Percentiles rank a stretch among this genome's conserved stretches.
Conservation (phyloP, 2,888 invertebrate genomes). For the Drosophila planitibia region DNA sequence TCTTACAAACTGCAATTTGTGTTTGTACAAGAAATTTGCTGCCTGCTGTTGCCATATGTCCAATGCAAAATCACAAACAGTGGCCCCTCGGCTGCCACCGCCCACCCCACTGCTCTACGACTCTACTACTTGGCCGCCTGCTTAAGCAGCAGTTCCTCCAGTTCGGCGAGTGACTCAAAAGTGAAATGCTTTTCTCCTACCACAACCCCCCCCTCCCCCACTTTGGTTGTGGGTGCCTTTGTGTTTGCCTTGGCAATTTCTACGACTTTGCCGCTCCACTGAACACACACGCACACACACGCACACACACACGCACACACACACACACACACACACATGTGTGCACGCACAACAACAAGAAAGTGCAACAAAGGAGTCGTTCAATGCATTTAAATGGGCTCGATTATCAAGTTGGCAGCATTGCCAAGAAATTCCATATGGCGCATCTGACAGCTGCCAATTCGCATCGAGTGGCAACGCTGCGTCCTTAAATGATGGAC, state of each 20-base stretch:
- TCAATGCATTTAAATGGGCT: conserved; percentile 75
- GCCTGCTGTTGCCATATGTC: conserved; percentile 70
- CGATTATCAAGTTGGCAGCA: conserved; percentile 63
- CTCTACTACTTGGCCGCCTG: not conserved
- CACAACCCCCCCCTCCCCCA: not conserved
- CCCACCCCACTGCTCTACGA: too few relatives aligned
- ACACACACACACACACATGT: not conserved
- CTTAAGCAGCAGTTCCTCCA: not conserved
- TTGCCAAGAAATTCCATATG: conserved; percentile 48
- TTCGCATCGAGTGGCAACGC: conserved; percentile 50
- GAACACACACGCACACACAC: conserved; percentile 31
- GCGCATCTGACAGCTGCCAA: conserved; percentile 56
- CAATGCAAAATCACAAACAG: conserved; percentile 28
- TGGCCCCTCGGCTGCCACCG: not conserved
- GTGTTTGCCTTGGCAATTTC: conserved; percentile 36
- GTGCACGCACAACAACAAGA: not conserved
- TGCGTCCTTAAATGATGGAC: conserved; percentile 19
- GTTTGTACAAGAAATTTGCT: conserved; percentile 56
- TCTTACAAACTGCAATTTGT: conserved; percentile 66
- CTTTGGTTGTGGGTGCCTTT: conserved; percentile 9
- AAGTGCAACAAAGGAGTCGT: conserved; percentile 34
- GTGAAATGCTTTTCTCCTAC: conserved; percentile 32
- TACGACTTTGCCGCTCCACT: conserved; percentile 35
- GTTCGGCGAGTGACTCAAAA: conserved; percentile 45
- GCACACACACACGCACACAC: not conserved